Percentiles rank a stretch among this genome's conserved stretches.
These are phyloP conservation scores for Leptosomus discolor DNA, from an alignment of 2,113 vertebrate species.

Conservation along the genomic window DNA sequence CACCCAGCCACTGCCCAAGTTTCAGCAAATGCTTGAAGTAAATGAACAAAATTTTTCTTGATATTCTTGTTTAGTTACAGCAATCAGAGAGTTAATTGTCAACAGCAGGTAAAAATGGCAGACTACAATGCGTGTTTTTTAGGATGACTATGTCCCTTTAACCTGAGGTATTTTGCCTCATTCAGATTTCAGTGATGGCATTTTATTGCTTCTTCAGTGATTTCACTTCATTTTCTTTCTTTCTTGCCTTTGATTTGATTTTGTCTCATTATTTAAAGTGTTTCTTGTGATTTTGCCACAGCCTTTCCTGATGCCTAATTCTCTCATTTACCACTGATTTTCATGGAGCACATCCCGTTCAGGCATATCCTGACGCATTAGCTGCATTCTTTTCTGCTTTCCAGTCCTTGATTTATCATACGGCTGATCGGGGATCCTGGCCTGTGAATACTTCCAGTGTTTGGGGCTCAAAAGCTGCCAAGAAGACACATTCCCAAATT, in stretches of 20 bases:
- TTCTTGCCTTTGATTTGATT: slow-evolving; percentile 52
- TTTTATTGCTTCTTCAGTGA: slow-evolving; percentile 34
- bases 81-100: neutral
- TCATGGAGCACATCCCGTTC: neutral
- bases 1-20: neutral
- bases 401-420: slow-evolving; percentile 28
- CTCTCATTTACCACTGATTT: slow-evolving; percentile 46
- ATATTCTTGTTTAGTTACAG: neutral
- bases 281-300: slow-evolving; percentile 23
- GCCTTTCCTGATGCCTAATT: slow-evolving; percentile 35
- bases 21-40: neutral
- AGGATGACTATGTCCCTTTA: neutral
- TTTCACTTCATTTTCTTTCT: slow-evolving; percentile 26
- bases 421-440: neutral
- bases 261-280: slow-evolving; percentile 30
- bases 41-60: neutral
- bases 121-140: neutral
- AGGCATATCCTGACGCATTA: slow-evolving; percentile 5
- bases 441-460: neutral
- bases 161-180: neutral
- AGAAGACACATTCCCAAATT: slow-evolving; percentile 33
- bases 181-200: neutral
- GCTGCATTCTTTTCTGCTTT: neutral
- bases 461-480: slow-evolving; percentile 17
- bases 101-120: neutral